These are phyloP conservation scores for Tenodera sinensis DNA, from an alignment of 2,888 invertebrate genomes.

Conservation along the genomic window DNA sequence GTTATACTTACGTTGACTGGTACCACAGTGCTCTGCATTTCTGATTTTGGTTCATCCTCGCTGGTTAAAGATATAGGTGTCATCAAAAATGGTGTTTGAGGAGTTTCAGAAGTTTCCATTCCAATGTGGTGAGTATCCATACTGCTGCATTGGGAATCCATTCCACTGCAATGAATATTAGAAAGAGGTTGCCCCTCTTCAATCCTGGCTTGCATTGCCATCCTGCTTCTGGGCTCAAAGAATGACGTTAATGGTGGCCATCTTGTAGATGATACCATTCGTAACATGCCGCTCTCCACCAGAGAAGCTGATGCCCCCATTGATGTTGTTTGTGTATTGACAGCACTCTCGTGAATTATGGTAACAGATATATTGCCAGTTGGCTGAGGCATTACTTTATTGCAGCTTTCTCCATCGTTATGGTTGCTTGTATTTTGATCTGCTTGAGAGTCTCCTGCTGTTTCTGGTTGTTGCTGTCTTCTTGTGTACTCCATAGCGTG, in stretches of 20 bases:
- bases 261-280: conserved; percentile 49
- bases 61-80: conserved; percentile 65
- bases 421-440: neutral
- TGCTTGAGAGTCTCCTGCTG: conserved; percentile 47
- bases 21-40: neutral
- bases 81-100: conserved; percentile 64
- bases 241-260: neutral
- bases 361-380: neutral
- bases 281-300: conserved; percentile 42
- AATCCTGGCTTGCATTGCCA: neutral
- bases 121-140: no score
- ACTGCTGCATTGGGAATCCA: no score
- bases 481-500: conserved; percentile 85
- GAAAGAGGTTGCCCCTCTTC: conserved; percentile 29
- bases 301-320: neutral
- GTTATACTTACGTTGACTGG: neutral
- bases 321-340: neutral
- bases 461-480: conserved; percentile 74
- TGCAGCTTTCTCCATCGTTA: neutral
- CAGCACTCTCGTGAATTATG: neutral
- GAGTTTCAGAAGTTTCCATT: no score
- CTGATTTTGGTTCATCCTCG: conserved; percentile 39
- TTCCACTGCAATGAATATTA: conserved; percentile 31
- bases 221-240: neutral
- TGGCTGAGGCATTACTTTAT: conserved; percentile 13